Base-by-base conservation (phyloP, 2,113 vertebrate species). In the Mandrillus leucophaeus region DNA sequence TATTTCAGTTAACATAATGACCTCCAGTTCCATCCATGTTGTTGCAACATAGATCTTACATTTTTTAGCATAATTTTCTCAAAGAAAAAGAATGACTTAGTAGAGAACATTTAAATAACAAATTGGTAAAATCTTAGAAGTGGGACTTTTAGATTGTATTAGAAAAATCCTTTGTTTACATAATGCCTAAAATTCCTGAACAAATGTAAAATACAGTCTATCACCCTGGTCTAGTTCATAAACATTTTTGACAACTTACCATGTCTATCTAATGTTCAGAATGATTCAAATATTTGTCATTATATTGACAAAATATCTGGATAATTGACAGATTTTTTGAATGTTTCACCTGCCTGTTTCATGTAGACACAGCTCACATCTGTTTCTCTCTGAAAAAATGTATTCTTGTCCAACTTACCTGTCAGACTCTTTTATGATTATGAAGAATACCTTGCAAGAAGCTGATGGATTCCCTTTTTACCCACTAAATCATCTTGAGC, bases 71-170 rank as follows among this genome's bases (percentile, higher is more conserved):
- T 40, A 57, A 86, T 98, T 95, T 96, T 96, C 82, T 98, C 95
- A 96, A 78, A 91, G 96, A 85, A 96, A 98, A 93, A 97, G 83
- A 98, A 96, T 94, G 98, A 97, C 93, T 94, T 94, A 93, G 57
- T 75, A 88, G 80, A 93, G 94, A 97, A 78, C 97, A 98, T 98
- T 97, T 98, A 96, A 98, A 96, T 96, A 98, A 98, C 93, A 95
- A 98, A 95, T 98, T 98, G 78, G 88, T 93, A 96, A 97, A 98
- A n/a, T 98, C 82, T 86, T 79, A 70, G 93, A 98, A 96, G 79
- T 79, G 50, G 66, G 84, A 90, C 91, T 93, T 98, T 95, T 97
- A 95, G 93, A 73, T 76, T 81, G 82, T 20, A 40, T 57, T 64
- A 97, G 88, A 98, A 98, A 97, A 95, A 88, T 92, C 13, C 64